Evolutionary conservation across 2,888 invertebrate genomes (phyloP), one percentile per base, ranked within the genome.

Genomic region (Syrista parreyssii): DNA sequence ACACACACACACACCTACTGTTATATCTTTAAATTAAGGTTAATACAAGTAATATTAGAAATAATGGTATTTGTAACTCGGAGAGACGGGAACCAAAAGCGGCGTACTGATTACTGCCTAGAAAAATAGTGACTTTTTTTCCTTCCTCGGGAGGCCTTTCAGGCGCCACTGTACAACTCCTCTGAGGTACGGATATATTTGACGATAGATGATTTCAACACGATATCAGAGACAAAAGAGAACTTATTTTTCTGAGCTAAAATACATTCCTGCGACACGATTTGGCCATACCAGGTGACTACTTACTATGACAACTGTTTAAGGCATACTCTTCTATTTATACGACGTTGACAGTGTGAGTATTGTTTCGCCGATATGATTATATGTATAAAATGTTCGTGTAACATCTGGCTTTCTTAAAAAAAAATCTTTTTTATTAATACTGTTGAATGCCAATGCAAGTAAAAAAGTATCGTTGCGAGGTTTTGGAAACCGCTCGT

Each of bases 31-130:
- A 82, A 84, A 81, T 68, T 83, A 82, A 82, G 78, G 76, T 82
- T 81, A 79, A 84, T 84, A 84, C 81, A 81, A 82, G 83, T 85
- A 86, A 86, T 84, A 82, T 85, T 86, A 87, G 85, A 86, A 86
- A 84, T 85, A 87, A 73, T 86, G 87, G 88, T 88, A 88, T 88
- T 88, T 87, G 84, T 87, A 86, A 84, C 84, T 86, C 82, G 80
- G 81, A 78, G 83, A 84, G 81, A 81, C 79, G 81, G 80, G 82
- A 78, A 81, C 12, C 33, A 33, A 33, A 34, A 35, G 30, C 30
- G 33, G 30, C 33, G 74, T 74, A 36, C 33, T 55, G 55, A 55
- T 55, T 55, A 55, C 55, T 55, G 55, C 55, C 55, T 55, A 55
- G 55, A 23, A 55, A 55, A 55, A 55, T 55, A 71, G 32, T 71